Percentiles rank a stretch among this genome's conserved stretches.
phyloP scores from a whole-genome alignment of 2,888 invertebrate genomes.

The Chymomyza caudatula region DNA sequence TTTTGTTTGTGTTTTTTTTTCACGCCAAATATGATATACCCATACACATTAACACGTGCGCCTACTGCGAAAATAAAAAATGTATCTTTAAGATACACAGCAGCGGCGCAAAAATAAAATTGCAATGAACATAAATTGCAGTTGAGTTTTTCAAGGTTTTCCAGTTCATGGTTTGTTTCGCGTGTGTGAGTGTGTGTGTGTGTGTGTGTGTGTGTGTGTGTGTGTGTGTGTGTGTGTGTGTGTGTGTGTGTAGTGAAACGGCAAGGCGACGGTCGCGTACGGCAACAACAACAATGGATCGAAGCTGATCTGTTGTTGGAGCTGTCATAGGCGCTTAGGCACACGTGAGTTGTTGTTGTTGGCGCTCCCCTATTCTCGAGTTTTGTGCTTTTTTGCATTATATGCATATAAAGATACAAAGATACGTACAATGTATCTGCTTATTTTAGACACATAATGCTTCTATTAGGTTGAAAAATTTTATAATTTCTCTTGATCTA shows the following conservation, averaged over 20 bases:
- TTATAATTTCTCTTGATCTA: too few relatives aligned
- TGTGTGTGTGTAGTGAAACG: conserved; percentile 22
- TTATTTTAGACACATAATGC: background rate
- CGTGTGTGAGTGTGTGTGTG: conserved; percentile 10
- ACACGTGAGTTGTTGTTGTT: conserved; percentile 47
- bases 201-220: conserved; percentile 20
- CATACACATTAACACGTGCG: background rate
- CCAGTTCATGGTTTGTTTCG: conserved; percentile 75
- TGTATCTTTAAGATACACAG: conserved; percentile 37
- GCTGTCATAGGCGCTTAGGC: conserved; percentile 40
- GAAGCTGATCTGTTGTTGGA: conserved; percentile 45
- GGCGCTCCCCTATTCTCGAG: conserved; percentile 37
- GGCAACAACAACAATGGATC: conserved; percentile 30
- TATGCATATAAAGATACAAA: background rate
- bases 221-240: too few relatives aligned
- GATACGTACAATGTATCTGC: background rate
- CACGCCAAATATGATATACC: background rate
- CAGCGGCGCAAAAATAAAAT: conserved; percentile 31
- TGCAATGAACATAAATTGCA: conserved; percentile 61
- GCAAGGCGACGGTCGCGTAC: conserved; percentile 49
- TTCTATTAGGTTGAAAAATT: background rate
- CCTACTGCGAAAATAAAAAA: conserved; percentile 1
- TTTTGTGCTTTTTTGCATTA: background rate
- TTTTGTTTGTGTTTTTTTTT: conserved; percentile 14
- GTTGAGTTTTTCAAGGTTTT: conserved; percentile 77